Base-by-base conservation (phyloP, 2,888 invertebrate genomes). In the Isoperla grammatica region DNA sequence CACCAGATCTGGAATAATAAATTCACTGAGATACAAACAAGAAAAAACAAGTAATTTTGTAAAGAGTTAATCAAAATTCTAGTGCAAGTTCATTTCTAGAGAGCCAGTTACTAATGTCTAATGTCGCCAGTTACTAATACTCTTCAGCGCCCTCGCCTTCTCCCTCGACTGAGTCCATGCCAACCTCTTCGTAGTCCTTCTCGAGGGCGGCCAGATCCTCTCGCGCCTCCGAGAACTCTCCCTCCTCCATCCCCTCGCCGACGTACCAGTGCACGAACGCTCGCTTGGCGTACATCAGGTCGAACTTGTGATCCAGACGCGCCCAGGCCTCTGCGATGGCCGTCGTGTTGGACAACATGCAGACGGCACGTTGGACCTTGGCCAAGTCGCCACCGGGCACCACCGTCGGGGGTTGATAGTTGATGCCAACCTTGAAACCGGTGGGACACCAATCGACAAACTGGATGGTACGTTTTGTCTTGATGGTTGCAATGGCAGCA, bases 111-210 rank as follows among this genome's bases (percentile, higher is more conserved):
- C n/a, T n/a, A n/a, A n/a, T n/a, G n/a, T n/a, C n/a, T n/a, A n/a
- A n/a, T n/a, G n/a, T n/a, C n/a, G n/a, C n/a, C n/a, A n/a, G n/a
- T 29, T 29, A 3, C 35, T 50, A 50, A 23, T 50, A 50, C 35
- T 50, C 49, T 15, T 50, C 49, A 11, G 49, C 49, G 1, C 29
- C 49, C 9, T 50, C 49, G 2, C 49, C 49, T 13, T 50, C 49
- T 11, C 49, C 49, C 49, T 50, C 49, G 13, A 50, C 49, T 2
- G 61, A 61, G 22, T 63, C 90, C 85, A 88, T 88, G 74, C 88
- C 90, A 71, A 90, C 90, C 76, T 90, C 90, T 77, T 90, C 88
- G 78, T 90, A 90, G 77, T 90, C 90, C 79, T 89, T 88, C 79
- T 90, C 29, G 49, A 50, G 49, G 6, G 49, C 49, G n/a, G 49